Conservation (phyloP, 2,113 vertebrate genomes). For the Atrichornis clamosus region DNA sequence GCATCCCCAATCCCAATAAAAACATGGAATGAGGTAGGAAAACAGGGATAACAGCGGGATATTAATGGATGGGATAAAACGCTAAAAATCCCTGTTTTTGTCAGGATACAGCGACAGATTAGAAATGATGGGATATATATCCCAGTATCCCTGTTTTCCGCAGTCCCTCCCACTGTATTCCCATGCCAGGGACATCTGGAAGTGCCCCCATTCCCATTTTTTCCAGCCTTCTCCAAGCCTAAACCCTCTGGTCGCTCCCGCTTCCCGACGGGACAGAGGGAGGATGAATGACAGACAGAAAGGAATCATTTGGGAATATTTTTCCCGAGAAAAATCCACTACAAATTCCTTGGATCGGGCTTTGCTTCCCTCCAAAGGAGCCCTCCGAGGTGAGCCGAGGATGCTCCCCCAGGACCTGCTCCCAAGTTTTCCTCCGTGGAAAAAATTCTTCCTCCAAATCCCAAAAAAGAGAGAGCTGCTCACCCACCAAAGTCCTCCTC, state of each 20-base stretch:
- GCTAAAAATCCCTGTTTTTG: not conserved
- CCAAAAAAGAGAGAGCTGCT: not conserved
- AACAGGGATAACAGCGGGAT: rapidly evolving
- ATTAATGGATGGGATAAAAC: too few relatives aligned
- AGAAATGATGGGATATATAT: too few relatives aligned
- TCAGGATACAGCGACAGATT: not conserved
- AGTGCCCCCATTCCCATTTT: not conserved
- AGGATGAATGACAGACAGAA: not conserved
- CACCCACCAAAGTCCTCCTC: not conserved
- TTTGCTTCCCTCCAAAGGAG: not conserved
- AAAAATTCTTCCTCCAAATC: not conserved
- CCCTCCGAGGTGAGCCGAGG: not conserved
- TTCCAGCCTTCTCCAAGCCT: not conserved
- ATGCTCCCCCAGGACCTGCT: not conserved
- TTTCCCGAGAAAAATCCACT: not conserved
- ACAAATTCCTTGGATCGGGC: not conserved
- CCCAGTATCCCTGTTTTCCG: not conserved
- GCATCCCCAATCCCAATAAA: not conserved
- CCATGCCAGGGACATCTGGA: not conserved
- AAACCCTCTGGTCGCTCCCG: not conserved
- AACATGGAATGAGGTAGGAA: too few relatives aligned
- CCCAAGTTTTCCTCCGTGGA: constrained; percentile 20
- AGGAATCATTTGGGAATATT: not conserved
- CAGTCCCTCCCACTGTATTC: not conserved
- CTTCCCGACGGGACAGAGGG: not conserved